phyloP scores from a whole-genome alignment of 2,888 invertebrate species.

The Sabellastarte sp. region DNA sequence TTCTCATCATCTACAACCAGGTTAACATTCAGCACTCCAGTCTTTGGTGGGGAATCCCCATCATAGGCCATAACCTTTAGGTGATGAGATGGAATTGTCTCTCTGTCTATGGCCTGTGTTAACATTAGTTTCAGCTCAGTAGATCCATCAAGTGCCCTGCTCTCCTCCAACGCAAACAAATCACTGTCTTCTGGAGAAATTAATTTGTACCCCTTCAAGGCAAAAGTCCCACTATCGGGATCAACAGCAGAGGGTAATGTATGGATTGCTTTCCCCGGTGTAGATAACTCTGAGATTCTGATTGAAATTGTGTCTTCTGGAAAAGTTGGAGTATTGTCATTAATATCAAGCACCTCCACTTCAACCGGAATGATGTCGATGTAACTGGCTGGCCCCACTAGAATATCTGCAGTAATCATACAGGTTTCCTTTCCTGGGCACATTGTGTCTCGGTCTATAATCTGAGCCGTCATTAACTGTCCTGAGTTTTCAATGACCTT shows the following conservation, averaged over 20 bases:
- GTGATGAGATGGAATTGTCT: conserved; percentile 61
- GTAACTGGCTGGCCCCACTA: conserved; percentile 19
- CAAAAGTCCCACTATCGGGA: conserved; percentile 19
- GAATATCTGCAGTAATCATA: conserved; percentile 22
- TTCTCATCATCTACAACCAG: conserved; percentile 25
- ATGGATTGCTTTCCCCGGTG: conserved; percentile 13
- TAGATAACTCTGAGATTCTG: conserved; percentile 23
- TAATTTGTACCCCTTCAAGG: conserved; percentile 22
- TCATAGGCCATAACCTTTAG: conserved; percentile 85
- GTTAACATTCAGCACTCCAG: conserved; percentile 20
- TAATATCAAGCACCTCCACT: conserved; percentile 26
- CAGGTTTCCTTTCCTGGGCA: conserved; percentile 24
- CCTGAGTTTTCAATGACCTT: conserved; percentile 24
- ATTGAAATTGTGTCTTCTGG: conserved; percentile 16
- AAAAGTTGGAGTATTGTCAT: conserved; percentile 30
- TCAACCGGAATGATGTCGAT: conserved; percentile 28
- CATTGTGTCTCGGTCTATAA: conserved; percentile 29
- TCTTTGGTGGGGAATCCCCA: conserved; percentile 68
- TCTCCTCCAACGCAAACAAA: conserved; percentile 19
- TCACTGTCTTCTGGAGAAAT: conserved; percentile 1
- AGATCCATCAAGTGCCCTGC: conserved; percentile 15
- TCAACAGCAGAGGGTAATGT: conserved; percentile 26
- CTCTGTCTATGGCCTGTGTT: conserved; percentile 22
- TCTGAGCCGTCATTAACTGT: conserved; percentile 19
- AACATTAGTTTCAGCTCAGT: conserved; percentile 17